Percentiles rank a stretch among this genome's conserved stretches.
phyloP scores from a whole-genome alignment of 2,888 invertebrate species.

The Drosophila koepferae region DNA sequence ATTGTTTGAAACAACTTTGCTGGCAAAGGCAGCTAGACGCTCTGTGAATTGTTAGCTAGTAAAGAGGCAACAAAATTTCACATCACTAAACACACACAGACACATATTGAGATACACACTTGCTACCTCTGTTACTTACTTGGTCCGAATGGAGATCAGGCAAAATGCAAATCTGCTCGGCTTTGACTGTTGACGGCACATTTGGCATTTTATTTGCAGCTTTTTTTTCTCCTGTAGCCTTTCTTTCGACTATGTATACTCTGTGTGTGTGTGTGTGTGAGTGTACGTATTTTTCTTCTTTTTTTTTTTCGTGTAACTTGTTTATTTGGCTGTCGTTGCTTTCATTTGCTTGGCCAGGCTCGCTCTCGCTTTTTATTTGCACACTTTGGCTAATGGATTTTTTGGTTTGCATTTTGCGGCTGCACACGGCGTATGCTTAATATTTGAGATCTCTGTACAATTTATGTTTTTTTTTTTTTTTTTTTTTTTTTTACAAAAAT shows the following conservation, averaged over 20 bases:
- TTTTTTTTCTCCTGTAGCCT: background rate
- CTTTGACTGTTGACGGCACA: conserved; percentile 73
- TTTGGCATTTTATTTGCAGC: conserved; percentile 50
- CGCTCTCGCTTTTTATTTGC: conserved; percentile 60
- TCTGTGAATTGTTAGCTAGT: conserved; percentile 39
- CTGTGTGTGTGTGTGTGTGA: background rate
- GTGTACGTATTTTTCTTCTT: background rate
- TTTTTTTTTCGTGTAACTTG: conserved; percentile 52
- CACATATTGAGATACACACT: background rate
- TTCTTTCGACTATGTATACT: background rate
- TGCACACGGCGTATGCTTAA: conserved; percentile 73
- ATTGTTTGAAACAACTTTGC: conserved; percentile 12
- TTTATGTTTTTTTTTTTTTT: conserved; percentile 62
- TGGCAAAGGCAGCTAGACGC: conserved; percentile 16
- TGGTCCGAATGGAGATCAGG: conserved; percentile 63
- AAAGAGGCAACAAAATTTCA: conserved; percentile 20
- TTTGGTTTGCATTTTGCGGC: conserved; percentile 59
- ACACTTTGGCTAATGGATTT: conserved; percentile 80
- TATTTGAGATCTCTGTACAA: conserved; percentile 59
- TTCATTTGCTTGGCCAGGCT: conserved; percentile 66
- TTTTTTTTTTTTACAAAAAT: conserved; percentile 36
- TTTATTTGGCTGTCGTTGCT: conserved; percentile 75
- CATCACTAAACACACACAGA: conserved; percentile 1
- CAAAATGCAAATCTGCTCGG: conserved; percentile 71
- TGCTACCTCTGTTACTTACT: background rate